A percentile compares a stretch with the other conserved stretches of the same genome.
Conservation (phyloP, 2,797 vertebrate genomes). For the Oreochromis mossambicus region DNA sequence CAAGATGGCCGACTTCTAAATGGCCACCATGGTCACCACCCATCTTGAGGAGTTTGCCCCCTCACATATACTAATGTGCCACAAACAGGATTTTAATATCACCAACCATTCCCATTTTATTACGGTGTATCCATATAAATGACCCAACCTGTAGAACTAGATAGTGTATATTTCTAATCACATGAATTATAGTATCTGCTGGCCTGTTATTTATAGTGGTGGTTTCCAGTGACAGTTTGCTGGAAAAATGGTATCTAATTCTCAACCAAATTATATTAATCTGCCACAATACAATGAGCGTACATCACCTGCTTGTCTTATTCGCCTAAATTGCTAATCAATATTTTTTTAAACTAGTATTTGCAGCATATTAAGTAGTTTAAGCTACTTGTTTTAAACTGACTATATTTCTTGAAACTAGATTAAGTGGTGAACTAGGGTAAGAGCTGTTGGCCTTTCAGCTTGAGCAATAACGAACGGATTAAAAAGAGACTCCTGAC, state of each 20-base stretch:
- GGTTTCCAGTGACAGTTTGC: not conserved
- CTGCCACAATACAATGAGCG: not conserved
- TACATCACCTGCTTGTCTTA: not conserved
- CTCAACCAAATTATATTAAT: not conserved
- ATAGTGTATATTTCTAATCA: not conserved
- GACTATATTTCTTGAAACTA: not conserved
- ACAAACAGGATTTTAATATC: too few species aligned
- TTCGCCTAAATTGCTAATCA: accelerated
- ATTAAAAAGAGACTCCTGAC: not conserved
- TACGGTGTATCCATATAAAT: too few species aligned
- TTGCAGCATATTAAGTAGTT: not conserved
- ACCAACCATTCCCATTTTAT: too few species aligned
- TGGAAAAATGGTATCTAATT: not conserved
- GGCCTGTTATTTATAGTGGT: not conserved
- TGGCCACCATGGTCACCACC: too few species aligned
- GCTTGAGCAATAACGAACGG: not conserved
- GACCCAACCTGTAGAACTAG: not conserved
- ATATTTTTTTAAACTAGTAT: not conserved
- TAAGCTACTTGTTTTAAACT: not conserved
- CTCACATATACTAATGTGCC: too few species aligned
- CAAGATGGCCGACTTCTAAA: too few species aligned
- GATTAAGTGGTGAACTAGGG: not conserved
- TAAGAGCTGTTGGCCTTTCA: not conserved
- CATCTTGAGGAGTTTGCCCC: too few species aligned
- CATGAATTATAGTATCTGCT: accelerated